Evolutionary conservation across 2,888 invertebrate species (phyloP).

Genomic region (Amitus sp.): DNA sequence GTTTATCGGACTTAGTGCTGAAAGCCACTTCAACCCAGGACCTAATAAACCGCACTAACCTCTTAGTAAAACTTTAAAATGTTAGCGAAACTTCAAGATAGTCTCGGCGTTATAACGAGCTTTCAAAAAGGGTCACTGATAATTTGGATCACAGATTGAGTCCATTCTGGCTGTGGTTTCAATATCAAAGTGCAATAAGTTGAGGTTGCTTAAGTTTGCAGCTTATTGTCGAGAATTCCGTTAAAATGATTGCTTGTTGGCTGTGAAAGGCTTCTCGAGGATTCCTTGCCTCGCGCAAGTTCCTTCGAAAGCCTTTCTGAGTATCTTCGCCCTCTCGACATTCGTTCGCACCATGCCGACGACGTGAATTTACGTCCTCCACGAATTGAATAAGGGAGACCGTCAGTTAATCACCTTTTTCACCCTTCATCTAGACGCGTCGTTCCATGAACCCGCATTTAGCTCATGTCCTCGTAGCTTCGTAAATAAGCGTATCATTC

Average conservation of each 20-base stretch:
- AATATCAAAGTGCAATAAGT: conserved; percentile 12
- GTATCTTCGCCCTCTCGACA: conserved; percentile 17
- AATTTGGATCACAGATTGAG: background rate
- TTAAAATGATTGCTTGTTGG: conserved; percentile 12
- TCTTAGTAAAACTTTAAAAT: too few relatives aligned
- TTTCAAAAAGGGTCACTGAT: background rate
- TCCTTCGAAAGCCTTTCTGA: conserved; percentile 9
- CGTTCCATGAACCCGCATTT: conserved; percentile 3
- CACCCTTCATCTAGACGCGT: conserved; percentile 12
- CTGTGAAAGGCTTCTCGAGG: conserved; percentile 5
- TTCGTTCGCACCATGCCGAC: conserved; percentile 37
- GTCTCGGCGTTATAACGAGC: too few relatives aligned
- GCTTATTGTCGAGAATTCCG: conserved; percentile 29
- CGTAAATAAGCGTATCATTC: conserved; percentile 19
- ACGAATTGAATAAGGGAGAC: conserved; percentile 52
- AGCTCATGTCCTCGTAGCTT: conserved; percentile 11
- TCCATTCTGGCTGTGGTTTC: background rate
- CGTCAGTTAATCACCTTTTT: conserved; percentile 47
- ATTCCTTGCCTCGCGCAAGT: conserved; percentile 17
- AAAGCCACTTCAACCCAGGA: too few relatives aligned
- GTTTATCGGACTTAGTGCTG: too few relatives aligned
- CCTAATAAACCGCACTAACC: too few relatives aligned
- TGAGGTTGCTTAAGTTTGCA: conserved; percentile 16
- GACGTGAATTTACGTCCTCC: conserved; percentile 52
- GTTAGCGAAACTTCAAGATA: too few relatives aligned